Conservation (phyloP, 2,113 vertebrate genomes). For the Bostrychus sinensis region DNA sequence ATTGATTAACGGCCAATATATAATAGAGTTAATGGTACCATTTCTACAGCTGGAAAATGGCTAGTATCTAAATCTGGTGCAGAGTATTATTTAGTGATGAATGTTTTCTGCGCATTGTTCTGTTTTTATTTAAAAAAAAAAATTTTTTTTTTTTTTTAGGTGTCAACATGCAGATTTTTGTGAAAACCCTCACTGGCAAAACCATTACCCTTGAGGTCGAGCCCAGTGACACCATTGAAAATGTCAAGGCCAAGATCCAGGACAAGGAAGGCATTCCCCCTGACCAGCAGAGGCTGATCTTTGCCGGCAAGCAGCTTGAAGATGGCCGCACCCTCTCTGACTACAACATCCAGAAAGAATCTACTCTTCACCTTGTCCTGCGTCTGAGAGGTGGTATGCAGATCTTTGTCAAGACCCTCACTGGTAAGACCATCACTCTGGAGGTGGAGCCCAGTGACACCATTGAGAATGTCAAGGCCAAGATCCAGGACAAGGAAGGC, state of each 20-base stretch:
- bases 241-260: slow-evolving; percentile 15
- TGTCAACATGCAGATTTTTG: slow-evolving; percentile 16
- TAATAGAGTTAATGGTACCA: no score
- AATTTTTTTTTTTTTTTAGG: background rate
- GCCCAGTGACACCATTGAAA: slow-evolving; percentile 16
- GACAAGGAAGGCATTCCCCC: slow-evolving; percentile 19
- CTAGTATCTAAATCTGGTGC: no score
- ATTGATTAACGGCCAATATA: no score
- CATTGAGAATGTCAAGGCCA: slow-evolving; percentile 39
- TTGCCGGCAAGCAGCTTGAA: slow-evolving; percentile 19
- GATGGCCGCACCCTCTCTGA: slow-evolving; percentile 35
- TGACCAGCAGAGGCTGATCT: slow-evolving; percentile 40
- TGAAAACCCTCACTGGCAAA: slow-evolving; percentile 14
- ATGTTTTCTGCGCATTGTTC: no score
- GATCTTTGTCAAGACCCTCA: slow-evolving; percentile 50
- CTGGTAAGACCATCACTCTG: slow-evolving; percentile 43
- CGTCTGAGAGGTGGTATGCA: slow-evolving; percentile 37
- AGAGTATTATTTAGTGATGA: no score
- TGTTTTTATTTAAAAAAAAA: no score
- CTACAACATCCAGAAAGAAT: slow-evolving; percentile 52
- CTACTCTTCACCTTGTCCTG: slow-evolving; percentile 44
- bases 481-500: slow-evolving; percentile 58
- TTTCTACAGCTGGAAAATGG: background rate
- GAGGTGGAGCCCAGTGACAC: slow-evolving; percentile 42
- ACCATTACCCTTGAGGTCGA: slow-evolving; percentile 16